Evolutionary conservation across 2,113 vertebrate species (phyloP), one percentile per base, ranked within the genome.

Genomic region (Willisornis vidua): DNA sequence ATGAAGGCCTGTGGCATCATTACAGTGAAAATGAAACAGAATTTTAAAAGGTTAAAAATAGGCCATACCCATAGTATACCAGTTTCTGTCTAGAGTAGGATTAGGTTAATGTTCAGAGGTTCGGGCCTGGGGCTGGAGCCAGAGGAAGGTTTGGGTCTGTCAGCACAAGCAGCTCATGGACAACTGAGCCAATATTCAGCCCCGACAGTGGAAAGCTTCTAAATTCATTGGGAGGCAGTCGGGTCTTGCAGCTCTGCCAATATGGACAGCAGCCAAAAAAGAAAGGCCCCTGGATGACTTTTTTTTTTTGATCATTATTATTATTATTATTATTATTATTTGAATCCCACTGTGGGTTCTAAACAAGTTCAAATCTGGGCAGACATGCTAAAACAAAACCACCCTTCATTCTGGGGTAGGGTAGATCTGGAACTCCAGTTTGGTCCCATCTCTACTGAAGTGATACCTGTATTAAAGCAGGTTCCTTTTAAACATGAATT

Each of bases 201-300:
- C 58, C 54, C 41, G 79, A 41, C 37, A 65, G 62, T 23, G 18
- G 49, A 79, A 73, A 82, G 61, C 57, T 20, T 85, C 2, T 54
- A 65, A 89, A 13, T 82, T 91, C 71, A 48, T 79, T 91, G 87
- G 78, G 63, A 96, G 51, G 49, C 62, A 87, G 71, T 59, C 51
- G 90, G 75, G 85, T 82, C 77, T 94, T 90, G 59, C 59, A 86
- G 87, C 52, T 77, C 76, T 92, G 79, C 63, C 85, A 80, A 86
- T 94, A 90, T 85, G 75, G 82, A 83, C 67, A 83, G 46, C 22
- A 80, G 83, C 82, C 91, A 94, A 86, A 87, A 87, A 87, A 91
- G 87, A 70, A 41, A 76, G 71, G 66, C 63, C 78, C 9, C 41
- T 77, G 43, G 46, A 83, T 82, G 14, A 2, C n/a, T 43, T 59